phyloP scores from a whole-genome alignment of 1,140 invertebrate species.

The Lineus longissimus region DNA sequence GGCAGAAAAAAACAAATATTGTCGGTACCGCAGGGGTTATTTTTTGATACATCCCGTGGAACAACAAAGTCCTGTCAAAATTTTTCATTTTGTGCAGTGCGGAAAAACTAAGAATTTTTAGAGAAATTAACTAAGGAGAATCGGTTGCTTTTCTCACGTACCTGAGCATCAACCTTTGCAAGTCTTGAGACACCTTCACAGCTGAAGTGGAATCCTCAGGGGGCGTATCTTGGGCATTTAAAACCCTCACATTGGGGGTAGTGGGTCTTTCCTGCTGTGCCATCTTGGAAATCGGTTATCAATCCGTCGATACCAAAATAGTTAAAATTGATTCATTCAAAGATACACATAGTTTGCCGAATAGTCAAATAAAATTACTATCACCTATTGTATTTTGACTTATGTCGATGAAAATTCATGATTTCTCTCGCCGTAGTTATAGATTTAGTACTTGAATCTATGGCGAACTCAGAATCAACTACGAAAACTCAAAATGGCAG shows the following conservation, averaged over 20 bases:
- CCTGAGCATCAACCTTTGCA: conserved; percentile 12
- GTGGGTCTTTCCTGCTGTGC: neutral
- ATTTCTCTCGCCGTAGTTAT: neutral
- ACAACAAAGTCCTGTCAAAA: no score
- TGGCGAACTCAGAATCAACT: neutral
- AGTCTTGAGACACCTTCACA: conserved; percentile 3
- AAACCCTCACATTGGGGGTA: neutral
- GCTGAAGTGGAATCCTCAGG: neutral
- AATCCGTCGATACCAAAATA: no score
- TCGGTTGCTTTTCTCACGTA: no score
- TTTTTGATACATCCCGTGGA: no score
- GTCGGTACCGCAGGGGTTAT: no score
- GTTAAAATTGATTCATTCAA: no score
- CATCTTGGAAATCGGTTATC: neutral
- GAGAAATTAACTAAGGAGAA: no score
- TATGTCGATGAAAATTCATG: neutral
- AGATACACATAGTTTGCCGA: no score
- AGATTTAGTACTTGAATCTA: neutral
- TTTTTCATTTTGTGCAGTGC: no score
- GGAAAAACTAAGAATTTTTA: no score
- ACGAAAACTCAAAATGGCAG: conserved; percentile 25
- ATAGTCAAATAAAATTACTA: no score
- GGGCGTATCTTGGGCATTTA: neutral
- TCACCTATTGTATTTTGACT: neutral
- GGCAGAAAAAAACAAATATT: no score